Evolutionary conservation across 2,113 vertebrate species (phyloP).

Genomic region (Toxotes chatareus): DNA sequence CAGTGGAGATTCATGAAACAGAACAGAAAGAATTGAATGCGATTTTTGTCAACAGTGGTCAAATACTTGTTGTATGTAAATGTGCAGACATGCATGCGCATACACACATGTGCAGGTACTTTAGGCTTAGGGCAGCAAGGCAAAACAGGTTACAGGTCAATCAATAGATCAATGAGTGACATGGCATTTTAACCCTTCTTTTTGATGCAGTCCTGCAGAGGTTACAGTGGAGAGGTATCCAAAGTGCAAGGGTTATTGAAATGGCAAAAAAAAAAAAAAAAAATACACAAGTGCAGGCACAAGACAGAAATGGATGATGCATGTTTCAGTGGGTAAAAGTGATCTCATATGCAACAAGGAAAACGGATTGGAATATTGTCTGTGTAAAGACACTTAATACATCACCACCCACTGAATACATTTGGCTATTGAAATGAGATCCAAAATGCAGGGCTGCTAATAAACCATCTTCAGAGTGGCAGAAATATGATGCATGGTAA

Average conservation of each 20-base stretch:
- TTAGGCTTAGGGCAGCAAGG: background rate
- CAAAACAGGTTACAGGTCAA: slow-evolving; percentile 38
- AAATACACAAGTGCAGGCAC: background rate
- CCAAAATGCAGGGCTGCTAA: slow-evolving; percentile 73
- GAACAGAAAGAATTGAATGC: background rate
- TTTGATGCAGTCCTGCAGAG: slow-evolving; percentile 33
- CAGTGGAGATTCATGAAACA: background rate
- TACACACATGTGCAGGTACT: background rate
- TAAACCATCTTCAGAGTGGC: slow-evolving; percentile 75
- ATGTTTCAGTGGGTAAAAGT: slow-evolving; percentile 30
- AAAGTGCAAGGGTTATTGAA: slow-evolving; percentile 29
- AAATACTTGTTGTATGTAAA: background rate
- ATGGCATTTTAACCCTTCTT: slow-evolving; percentile 35
- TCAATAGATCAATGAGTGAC: slow-evolving; percentile 62
- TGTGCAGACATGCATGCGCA: too few relatives aligned
- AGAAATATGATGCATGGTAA: slow-evolving; percentile 74
- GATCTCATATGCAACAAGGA: slow-evolving; percentile 41
- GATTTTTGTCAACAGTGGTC: background rate
- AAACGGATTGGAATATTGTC: slow-evolving; percentile 67
- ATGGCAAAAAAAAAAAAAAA: background rate
- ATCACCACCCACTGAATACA: slow-evolving; percentile 72
- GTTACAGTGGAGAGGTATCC: slow-evolving; percentile 26
- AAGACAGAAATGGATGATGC: background rate
- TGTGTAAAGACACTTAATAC: slow-evolving; percentile 68
- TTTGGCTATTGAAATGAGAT: slow-evolving; percentile 76